A percentile compares a stretch with the other conserved stretches of the same genome.
Evolutionary conservation across 2,888 invertebrate species (phyloP).

Genomic region (Icerya purchasi): DNA sequence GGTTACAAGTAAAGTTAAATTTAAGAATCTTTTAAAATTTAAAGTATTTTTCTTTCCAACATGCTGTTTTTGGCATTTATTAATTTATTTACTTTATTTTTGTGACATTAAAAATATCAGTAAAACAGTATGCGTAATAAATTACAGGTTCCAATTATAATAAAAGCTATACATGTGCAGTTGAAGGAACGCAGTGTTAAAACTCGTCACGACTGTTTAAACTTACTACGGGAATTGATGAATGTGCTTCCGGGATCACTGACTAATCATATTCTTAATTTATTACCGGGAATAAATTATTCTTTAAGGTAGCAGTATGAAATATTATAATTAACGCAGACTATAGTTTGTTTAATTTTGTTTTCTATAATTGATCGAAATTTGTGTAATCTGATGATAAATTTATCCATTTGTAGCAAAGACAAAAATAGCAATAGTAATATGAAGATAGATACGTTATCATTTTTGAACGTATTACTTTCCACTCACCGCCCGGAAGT

Average conservation of each 20-base stretch:
- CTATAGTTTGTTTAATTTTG: neutral
- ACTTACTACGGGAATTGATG: conserved; percentile 72
- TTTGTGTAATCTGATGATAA: neutral
- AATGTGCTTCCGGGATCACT: conserved; percentile 74
- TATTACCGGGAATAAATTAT: conserved; percentile 56
- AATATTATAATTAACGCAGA: neutral
- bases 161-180: conserved; percentile 71
- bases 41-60: too few species aligned
- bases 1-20: too few species aligned
- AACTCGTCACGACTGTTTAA: conserved; percentile 77
- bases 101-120: too few species aligned
- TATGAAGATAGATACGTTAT: conserved; percentile 91
- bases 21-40: too few species aligned
- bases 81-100: too few species aligned
- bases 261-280: conserved; percentile 55
- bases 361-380: neutral
- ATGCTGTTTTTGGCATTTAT: too few species aligned
- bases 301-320: conserved; percentile 17
- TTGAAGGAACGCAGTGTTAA: conserved; percentile 69
- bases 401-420: conserved; percentile 26
- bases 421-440: conserved; percentile 89
- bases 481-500: conserved; percentile 54
- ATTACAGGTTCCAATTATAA: conserved; percentile 46
- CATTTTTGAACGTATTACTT: conserved; percentile 69
- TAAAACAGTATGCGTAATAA: too few species aligned